A percentile compares a stretch with the other conserved stretches of the same genome.
phyloP scores from a whole-genome alignment of 1,140 invertebrate species.

The Popillia japonica region DNA sequence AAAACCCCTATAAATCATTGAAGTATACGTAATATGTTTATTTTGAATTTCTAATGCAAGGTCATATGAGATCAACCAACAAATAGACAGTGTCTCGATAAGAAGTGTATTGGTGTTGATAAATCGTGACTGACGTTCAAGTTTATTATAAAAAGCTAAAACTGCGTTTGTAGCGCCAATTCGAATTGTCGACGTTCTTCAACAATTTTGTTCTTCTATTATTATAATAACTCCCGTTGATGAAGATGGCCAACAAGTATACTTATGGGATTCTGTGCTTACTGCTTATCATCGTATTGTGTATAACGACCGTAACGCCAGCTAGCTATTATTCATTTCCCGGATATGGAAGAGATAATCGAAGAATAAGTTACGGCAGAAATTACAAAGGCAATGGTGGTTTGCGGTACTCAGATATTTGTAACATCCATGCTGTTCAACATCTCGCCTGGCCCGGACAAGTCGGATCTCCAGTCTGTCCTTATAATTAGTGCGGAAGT shows the following conservation, averaged over 20 bases:
- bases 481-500: slow-evolving; percentile 7
- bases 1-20: slow-evolving; percentile 6
- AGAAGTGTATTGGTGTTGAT: background rate
- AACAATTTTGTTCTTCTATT: background rate
- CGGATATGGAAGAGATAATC: background rate
- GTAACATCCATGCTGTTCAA: slow-evolving; percentile 14
- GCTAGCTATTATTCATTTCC: slow-evolving; percentile 12
- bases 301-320: background rate
- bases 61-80: background rate
- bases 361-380: slow-evolving; percentile 31
- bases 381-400: slow-evolving; percentile 18
- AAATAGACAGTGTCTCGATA: background rate
- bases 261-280: slow-evolving; percentile 24
- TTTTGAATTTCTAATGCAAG: slow-evolving; percentile 14
- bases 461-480: slow-evolving; percentile 7
- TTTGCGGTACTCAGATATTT: slow-evolving; percentile 18
- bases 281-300: background rate
- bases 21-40: background rate
- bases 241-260: slow-evolving; percentile 20
- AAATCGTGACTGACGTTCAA: background rate
- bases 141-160: slow-evolving; percentile 15
- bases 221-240: background rate
- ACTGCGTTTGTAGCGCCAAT: slow-evolving; percentile 18
- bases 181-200: slow-evolving; percentile 8
- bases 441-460: slow-evolving; percentile 4